phyloP scores from a whole-genome alignment of 2,797 vertebrate species.

The Aphelocoma californica region DNA sequence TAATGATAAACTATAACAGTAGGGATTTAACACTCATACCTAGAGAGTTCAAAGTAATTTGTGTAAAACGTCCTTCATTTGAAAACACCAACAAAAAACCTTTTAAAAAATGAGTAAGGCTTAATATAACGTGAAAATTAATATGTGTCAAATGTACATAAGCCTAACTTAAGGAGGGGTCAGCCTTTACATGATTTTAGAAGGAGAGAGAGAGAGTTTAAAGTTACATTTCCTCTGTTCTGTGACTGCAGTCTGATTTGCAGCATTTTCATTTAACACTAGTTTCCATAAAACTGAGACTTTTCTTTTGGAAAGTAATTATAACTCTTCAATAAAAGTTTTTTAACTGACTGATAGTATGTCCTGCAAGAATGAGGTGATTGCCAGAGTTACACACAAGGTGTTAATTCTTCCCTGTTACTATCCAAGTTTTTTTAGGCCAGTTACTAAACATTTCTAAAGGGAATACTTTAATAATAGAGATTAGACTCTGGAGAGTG shows the following conservation, averaged over 20 bases:
- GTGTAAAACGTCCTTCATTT: not conserved
- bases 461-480: not conserved
- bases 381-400: not conserved
- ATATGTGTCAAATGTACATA: fast-evolving
- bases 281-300: not conserved
- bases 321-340: not conserved
- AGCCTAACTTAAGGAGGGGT: not conserved
- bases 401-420: not conserved
- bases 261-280: not conserved
- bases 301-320: not conserved
- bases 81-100: not conserved
- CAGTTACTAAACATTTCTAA: not conserved
- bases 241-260: not conserved
- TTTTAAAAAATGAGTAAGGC: not conserved
- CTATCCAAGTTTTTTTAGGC: not conserved
- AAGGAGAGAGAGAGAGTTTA: not conserved
- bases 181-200: not conserved
- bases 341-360: not conserved
- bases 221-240: not conserved
- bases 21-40: not conserved
- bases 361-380: not conserved
- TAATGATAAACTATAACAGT: not conserved
- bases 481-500: not conserved
- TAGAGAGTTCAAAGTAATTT: not conserved
- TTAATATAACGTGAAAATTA: not conserved